These are phyloP conservation scores for Oncorhynchus clarkii DNA, from an alignment of 2,113 vertebrate species.

Conservation along the genomic window DNA sequence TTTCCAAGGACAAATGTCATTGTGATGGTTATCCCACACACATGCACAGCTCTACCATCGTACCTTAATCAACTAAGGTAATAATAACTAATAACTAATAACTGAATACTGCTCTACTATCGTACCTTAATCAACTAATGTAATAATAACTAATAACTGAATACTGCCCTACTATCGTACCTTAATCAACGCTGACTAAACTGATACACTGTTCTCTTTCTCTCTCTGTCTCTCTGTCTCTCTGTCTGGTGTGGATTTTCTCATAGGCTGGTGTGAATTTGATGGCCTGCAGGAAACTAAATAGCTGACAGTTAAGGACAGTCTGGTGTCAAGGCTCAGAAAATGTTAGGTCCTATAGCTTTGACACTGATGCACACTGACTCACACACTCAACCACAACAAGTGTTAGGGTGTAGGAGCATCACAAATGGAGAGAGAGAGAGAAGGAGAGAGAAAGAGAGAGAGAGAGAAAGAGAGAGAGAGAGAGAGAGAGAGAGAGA, in stretches of 20 bases:
- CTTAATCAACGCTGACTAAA: constrained; percentile 76
- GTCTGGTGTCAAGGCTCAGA: constrained; percentile 45
- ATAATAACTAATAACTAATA: neutral
- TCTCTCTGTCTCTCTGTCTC: constrained; percentile 14
- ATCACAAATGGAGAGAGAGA: neutral
- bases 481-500: too few species aligned
- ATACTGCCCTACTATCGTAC: constrained; percentile 47
- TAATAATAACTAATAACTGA: too few species aligned
- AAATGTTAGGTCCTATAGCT: constrained; percentile 11
- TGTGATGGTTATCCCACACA: constrained; percentile 6
- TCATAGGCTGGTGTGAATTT: constrained; percentile 41
- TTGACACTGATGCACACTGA: constrained; percentile 14
- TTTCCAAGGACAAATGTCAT: too few species aligned
- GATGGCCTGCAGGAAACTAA: constrained; percentile 58
- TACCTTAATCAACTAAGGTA: constrained; percentile 73
- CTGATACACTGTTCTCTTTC: constrained; percentile 59
- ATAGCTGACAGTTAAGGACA: constrained; percentile 59
- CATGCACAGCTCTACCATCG: constrained; percentile 18
- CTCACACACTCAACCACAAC: neutral
- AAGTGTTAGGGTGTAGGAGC: neutral
- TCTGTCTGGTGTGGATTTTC: constrained; percentile 36
- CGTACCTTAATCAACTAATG: constrained; percentile 65
- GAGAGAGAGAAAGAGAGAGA: too few species aligned
- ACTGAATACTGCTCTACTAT: constrained; percentile 61
- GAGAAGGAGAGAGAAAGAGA: too few species aligned